Conservation (phyloP, 2,113 vertebrate genomes). For the Eurypyga helias region DNA sequence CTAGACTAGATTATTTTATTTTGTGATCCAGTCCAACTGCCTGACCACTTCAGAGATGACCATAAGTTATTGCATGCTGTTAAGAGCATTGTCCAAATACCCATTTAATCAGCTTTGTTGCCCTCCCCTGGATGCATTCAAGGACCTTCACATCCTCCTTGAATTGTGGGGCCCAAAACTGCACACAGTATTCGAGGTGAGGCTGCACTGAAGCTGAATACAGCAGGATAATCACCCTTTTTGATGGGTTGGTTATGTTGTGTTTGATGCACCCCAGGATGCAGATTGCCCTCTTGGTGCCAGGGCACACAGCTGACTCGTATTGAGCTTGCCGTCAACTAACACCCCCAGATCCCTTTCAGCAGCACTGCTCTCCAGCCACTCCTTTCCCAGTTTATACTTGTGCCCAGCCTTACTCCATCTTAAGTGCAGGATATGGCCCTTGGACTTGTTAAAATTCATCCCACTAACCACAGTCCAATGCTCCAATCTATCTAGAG, state of each 20-base stretch:
- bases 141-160: background rate
- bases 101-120: background rate
- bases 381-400: background rate
- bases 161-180: background rate
- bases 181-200: background rate
- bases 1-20: background rate
- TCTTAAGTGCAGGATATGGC: background rate
- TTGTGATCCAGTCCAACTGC: no score
- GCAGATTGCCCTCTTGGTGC: background rate
- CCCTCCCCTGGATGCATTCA: background rate
- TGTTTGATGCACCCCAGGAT: background rate
- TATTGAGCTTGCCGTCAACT: background rate
- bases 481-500: background rate
- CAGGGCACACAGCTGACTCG: background rate
- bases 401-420: background rate
- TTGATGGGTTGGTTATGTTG: background rate
- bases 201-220: accelerated
- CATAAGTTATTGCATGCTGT: background rate
- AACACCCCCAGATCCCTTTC: background rate
- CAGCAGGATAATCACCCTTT: background rate
- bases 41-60: background rate
- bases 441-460: background rate
- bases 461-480: background rate
- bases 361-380: background rate
- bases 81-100: background rate